Evolutionary conservation across 2,888 invertebrate genomes (phyloP).

Genomic region (Kuschelorhynchus macadamiae): DNA sequence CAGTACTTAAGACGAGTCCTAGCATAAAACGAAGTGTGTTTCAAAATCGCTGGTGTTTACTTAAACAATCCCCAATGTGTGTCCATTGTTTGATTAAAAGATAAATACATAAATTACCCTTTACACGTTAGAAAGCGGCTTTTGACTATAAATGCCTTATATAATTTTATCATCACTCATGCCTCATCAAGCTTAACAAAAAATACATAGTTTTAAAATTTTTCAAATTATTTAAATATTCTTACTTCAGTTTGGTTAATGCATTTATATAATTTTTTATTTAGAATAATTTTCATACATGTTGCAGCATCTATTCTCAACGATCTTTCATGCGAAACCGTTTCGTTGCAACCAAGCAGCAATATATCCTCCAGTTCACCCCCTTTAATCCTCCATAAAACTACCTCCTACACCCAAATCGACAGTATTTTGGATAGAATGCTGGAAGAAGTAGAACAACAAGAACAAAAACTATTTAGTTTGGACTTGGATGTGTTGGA

Average conservation of each 20-base stretch:
- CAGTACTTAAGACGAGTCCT: too few species aligned
- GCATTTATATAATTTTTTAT: conserved; percentile 51
- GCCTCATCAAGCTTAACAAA: conserved; percentile 40
- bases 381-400: conserved; percentile 48
- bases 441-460: conserved; percentile 67
- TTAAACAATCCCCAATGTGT: too few species aligned
- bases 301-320: conserved; percentile 54
- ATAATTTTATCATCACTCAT: conserved; percentile 55
- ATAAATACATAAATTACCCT: too few species aligned
- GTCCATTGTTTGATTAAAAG: too few species aligned
- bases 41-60: too few species aligned
- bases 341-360: conserved; percentile 61
- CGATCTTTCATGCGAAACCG: conserved; percentile 65
- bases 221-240: conserved; percentile 53
- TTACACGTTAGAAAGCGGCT: too few species aligned
- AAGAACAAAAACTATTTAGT: conserved; percentile 60
- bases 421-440: conserved; percentile 67
- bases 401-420: conserved; percentile 66
- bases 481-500: conserved; percentile 63
- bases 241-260: conserved; percentile 61
- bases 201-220: conserved; percentile 6
- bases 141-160: too few species aligned
- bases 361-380: conserved; percentile 51
- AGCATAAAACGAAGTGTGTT: too few species aligned
- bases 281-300: conserved; percentile 59